Evolutionary conservation across 37 sponge, comb jelly and placozoan genomes (phyloP).

Genomic region (Geodia barretti): DNA sequence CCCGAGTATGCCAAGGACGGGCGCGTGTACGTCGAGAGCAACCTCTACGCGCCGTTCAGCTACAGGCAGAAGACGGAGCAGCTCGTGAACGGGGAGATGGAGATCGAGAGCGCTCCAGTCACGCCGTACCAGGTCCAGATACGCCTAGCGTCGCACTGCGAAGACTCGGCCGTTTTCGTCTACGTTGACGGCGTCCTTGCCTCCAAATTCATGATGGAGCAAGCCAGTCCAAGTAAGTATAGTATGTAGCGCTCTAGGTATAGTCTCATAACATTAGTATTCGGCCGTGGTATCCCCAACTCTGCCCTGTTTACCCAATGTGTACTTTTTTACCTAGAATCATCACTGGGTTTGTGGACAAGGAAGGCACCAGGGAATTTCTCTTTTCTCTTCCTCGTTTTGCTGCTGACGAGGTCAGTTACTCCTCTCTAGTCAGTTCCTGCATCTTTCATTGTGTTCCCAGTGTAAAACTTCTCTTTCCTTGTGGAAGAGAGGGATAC

Average conservation of each 20-base stretch:
- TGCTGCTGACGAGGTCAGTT: slow-evolving; percentile 30
- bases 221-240: slow-evolving; percentile 48
- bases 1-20: slow-evolving; percentile 63
- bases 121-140: slow-evolving; percentile 61
- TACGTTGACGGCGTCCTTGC: slow-evolving; percentile 69
- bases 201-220: slow-evolving; percentile 56
- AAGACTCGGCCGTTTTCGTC: slow-evolving; percentile 48
- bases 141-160: slow-evolving; percentile 46
- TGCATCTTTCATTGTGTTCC: neutral
- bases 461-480: neutral
- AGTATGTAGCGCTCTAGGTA: neutral
- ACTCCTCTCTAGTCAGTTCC: neutral
- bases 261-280: too few species aligned
- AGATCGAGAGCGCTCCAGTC: slow-evolving; percentile 55
- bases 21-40: slow-evolving; percentile 59
- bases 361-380: slow-evolving; percentile 64
- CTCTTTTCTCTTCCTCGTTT: slow-evolving; percentile 67
- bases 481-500: neutral
- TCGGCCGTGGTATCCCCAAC: too few species aligned
- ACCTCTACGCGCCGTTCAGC: slow-evolving; percentile 62
- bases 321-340: too few species aligned
- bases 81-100: slow-evolving; percentile 60
- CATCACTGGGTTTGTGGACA: slow-evolving; percentile 61
- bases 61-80: slow-evolving; percentile 51
- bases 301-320: too few species aligned